Conservation (phyloP, 2,113 vertebrate genomes). For the Hippocampus guttulatus region DNA sequence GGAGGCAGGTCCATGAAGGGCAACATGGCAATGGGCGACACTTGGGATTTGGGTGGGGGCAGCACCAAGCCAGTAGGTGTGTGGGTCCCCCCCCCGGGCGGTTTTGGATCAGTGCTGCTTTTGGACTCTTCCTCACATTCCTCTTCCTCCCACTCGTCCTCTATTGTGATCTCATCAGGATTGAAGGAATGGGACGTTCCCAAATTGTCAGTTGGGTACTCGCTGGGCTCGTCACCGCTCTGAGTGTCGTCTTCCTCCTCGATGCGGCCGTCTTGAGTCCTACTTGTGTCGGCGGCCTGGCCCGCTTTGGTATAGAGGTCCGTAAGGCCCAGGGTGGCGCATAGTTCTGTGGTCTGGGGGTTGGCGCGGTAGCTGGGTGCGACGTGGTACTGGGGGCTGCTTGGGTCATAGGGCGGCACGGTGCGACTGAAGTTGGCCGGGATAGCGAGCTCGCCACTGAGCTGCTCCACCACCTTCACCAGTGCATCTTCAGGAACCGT, state of each 20-base stretch:
- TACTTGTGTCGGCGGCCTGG: slow-evolving; percentile 53
- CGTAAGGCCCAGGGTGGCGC: slow-evolving; percentile 83
- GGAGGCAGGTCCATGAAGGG: slow-evolving; percentile 45
- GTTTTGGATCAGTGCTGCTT: slow-evolving; percentile 68
- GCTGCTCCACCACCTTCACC: slow-evolving; percentile 78
- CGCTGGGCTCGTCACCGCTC: slow-evolving; percentile 83
- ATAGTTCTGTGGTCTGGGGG: slow-evolving; percentile 94
- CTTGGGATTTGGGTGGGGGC: slow-evolving; percentile 62
- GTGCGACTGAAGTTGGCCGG: slow-evolving; percentile 88
- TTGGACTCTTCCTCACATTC: slow-evolving; percentile 46
- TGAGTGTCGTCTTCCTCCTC: slow-evolving; percentile 74
- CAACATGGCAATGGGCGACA: slow-evolving; percentile 55
- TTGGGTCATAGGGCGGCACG: slow-evolving; percentile 77
- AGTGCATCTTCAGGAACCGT: slow-evolving; percentile 81
- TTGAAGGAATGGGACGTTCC: slow-evolving; percentile 82
- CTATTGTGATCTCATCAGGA: slow-evolving; percentile 92
- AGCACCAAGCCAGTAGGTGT: slow-evolving; percentile 65
- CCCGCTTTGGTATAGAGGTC: slow-evolving; percentile 82
- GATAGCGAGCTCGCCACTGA: slow-evolving; percentile 80
- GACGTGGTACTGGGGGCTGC: slow-evolving; percentile 69
- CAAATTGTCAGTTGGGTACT: slow-evolving; percentile 86
- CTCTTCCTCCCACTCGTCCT: slow-evolving; percentile 85
- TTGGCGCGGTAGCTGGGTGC: slow-evolving; percentile 76
- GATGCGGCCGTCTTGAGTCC: slow-evolving; percentile 51
- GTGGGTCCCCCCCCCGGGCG: slow-evolving; percentile 27